Evolutionary conservation across 2,797 vertebrate genomes (phyloP), one percentile per base, ranked within the genome.

Genomic region (Macropodus opercularis): DNA sequence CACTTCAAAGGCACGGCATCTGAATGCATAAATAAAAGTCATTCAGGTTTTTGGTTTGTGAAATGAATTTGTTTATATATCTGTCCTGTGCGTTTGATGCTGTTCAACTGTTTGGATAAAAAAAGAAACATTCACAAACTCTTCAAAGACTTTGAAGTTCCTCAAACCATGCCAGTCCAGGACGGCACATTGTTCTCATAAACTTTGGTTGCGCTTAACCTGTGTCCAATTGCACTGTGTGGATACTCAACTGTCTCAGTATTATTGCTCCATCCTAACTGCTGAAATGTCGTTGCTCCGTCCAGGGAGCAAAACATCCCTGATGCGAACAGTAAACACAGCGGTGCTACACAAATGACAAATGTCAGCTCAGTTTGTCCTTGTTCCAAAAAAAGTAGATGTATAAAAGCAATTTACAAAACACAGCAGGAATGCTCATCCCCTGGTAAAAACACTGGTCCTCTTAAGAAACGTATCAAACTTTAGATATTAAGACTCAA

Each of bases 361-460:
- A 70, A 76, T 52, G 27, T 66, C 31, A 19, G 12, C 17, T 71
- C 51, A 19, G 48, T 68, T 69, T 60, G 66, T 72, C 73, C 55
- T 59, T 40, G n/a, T 70, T 63, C 38, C 36, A 4, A 48, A 39
- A 65, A 39, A 63, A 63, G 56, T 43, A 39, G 21, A 77, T 32
- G 47, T 72, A 63, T 52, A 43, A 62, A 62, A 49, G 23, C 47
- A 22, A 65, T 79, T 38, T 62, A 71, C 48, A 65, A 77, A 86
- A 80, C 79, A 81, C 85, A 90, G 85, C 81, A 90, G 87, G 87
- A 87, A 89, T 89, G 85, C 75, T 83, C 65, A 43, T 87, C 84
- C 89, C 87, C 87, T 89, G 87, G 82, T 79, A 75, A 56, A 84
- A 88, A 89, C 78, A 75, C 82, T 77, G 83, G 78, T 88, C 83